Percentiles rank a stretch among this genome's conserved stretches.
Evolutionary conservation across 2,113 vertebrate genomes (phyloP).

Genomic region (Taxidea taxus): DNA sequence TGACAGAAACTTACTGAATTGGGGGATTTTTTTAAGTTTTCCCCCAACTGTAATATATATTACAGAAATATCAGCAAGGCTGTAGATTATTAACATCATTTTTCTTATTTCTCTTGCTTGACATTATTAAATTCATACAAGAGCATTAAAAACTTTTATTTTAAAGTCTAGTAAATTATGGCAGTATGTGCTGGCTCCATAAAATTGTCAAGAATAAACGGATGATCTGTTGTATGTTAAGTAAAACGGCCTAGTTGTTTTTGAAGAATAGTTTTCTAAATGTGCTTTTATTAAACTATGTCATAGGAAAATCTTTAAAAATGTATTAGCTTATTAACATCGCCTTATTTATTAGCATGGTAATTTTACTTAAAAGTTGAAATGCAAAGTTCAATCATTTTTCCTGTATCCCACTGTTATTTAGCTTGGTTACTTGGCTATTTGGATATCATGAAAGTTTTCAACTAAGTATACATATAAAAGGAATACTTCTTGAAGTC

Average conservation of each 20-base stretch:
- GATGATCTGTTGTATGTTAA: neutral
- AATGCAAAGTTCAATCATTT: neutral
- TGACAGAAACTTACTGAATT: neutral
- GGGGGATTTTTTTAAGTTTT: neutral
- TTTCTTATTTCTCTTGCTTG: neutral
- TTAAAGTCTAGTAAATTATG: slow-evolving; percentile 16
- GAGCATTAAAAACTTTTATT: neutral
- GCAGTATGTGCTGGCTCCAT: neutral
- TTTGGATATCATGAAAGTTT: neutral
- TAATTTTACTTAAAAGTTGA: neutral
- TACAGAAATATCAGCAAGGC: neutral
- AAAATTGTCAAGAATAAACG: slow-evolving; percentile 16
- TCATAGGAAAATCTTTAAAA: neutral
- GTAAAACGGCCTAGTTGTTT: neutral
- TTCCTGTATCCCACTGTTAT: neutral
- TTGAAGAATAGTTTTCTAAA: neutral
- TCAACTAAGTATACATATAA: neutral
- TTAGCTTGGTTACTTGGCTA: neutral
- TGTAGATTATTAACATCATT: neutral
- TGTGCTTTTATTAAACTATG: neutral
- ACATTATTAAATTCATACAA: slow-evolving; percentile 42
- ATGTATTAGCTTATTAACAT: neutral
- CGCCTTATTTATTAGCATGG: neutral
- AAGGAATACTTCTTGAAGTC: neutral
- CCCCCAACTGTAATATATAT: neutral